Evolutionary conservation across 2,888 invertebrate genomes (phyloP).

Genomic region (Hirtodrosophila trivittata): DNA sequence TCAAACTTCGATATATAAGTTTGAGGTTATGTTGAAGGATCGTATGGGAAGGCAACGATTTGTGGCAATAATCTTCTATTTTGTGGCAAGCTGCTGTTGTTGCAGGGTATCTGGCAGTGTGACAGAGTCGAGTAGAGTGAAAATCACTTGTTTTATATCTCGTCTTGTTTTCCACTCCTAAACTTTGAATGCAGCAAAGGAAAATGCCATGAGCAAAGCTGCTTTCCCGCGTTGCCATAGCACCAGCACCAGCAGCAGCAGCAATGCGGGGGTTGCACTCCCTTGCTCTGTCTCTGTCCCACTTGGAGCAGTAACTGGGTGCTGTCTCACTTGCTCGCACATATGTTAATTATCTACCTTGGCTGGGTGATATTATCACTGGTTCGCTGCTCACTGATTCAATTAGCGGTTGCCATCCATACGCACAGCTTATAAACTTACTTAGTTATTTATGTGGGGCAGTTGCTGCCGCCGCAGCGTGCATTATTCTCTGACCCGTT

Average conservation of each 20-base stretch:
- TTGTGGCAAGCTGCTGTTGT: too few species aligned
- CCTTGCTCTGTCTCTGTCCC: background rate
- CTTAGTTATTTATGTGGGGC: constrained; percentile 47
- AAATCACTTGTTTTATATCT: background rate
- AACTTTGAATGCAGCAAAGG: too few species aligned
- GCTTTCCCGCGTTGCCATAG: constrained; percentile 34
- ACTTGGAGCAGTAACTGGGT: background rate
- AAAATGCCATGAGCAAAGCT: constrained; percentile 26
- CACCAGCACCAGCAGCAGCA: constrained; percentile 5
- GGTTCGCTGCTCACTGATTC: constrained; percentile 62
- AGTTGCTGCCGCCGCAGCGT: constrained; percentile 37
- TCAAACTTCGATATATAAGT: too few species aligned
- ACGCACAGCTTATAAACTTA: constrained; percentile 53
- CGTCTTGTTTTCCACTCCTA: background rate
- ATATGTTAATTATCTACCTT: constrained; percentile 66
- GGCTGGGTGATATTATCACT: constrained; percentile 31
- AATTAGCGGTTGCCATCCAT: constrained; percentile 64
- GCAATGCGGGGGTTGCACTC: constrained; percentile 19
- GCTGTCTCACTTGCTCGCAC: constrained; percentile 4
- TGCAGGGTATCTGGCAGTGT: too few species aligned
- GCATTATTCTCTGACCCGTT: constrained; percentile 53
- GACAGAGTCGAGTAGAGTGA: too few species aligned
- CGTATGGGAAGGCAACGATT: too few species aligned
- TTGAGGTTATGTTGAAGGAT: too few species aligned
- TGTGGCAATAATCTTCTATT: too few species aligned